Percentiles rank a stretch among this genome's conserved stretches.
Evolutionary conservation across 2,797 vertebrate genomes (phyloP).

Genomic region (Squalus acanthias): DNA sequence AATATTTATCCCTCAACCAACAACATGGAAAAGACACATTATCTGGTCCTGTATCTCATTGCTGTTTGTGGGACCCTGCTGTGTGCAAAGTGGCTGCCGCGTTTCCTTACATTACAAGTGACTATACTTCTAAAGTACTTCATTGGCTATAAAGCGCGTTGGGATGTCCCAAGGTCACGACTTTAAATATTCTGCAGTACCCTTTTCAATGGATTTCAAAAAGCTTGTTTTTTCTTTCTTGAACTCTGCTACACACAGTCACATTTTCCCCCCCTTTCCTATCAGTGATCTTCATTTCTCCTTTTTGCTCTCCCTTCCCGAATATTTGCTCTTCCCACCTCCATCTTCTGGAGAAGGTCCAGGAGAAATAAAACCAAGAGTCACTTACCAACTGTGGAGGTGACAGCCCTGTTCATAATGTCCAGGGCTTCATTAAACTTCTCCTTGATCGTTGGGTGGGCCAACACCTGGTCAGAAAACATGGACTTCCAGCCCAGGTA

Average conservation of each 20-base stretch:
- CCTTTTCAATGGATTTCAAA: background rate
- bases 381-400: constrained; percentile 79
- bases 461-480: constrained; percentile 84
- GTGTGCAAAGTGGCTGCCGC: background rate
- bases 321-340: background rate
- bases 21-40: background rate
- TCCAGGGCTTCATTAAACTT: constrained; percentile 94
- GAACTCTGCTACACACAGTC: background rate
- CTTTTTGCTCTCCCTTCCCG: background rate
- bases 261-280: background rate
- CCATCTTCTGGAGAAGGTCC: background rate
- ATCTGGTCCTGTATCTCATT: background rate
- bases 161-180: background rate
- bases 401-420: constrained; percentile 94
- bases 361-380: background rate
- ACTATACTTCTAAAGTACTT: background rate
- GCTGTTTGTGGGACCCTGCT: background rate
- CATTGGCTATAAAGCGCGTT: background rate
- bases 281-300: background rate
- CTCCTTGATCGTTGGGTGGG: constrained; percentile 85
- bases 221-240: background rate
- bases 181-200: background rate
- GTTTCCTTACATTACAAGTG: background rate
- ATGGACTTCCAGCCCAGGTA: constrained; percentile 96
- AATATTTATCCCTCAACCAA: background rate